These are phyloP conservation scores for Gnathonemus longibarbis DNA, from an alignment of 2,113 vertebrate genomes.

Conservation along the genomic window DNA sequence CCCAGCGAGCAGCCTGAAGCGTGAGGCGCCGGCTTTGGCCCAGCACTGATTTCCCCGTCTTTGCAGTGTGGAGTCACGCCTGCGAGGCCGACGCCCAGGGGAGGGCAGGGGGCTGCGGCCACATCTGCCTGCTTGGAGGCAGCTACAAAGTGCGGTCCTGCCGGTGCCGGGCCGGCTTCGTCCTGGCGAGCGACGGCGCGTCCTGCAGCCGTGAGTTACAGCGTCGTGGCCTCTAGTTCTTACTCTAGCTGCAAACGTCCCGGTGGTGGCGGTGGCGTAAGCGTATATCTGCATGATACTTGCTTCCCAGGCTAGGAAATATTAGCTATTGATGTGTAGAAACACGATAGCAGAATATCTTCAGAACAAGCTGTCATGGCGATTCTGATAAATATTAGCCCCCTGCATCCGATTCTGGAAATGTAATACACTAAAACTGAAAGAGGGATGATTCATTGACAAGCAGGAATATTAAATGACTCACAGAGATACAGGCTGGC, in stretches of 20 bases:
- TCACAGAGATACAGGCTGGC: background rate
- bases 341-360: background rate
- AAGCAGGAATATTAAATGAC: constrained; percentile 24
- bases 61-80: constrained; percentile 79
- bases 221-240: background rate
- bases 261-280: background rate
- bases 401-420: background rate
- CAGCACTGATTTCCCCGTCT: constrained; percentile 26
- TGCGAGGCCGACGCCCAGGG: constrained; percentile 76
- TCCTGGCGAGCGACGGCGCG: constrained; percentile 77
- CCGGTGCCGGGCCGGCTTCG: constrained; percentile 86
- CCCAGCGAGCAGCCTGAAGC: background rate
- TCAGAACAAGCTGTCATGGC: background rate
- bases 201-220: constrained; percentile 94
- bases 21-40: background rate
- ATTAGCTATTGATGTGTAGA: constrained; percentile 7
- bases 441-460: constrained; percentile 33
- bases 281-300: background rate
- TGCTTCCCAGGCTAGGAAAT: background rate
- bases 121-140: constrained; percentile 88
- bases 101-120: constrained; percentile 79
- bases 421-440: constrained; percentile 3
- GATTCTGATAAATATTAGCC: background rate
- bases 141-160: constrained; percentile 88
- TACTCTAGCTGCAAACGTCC: too few species aligned